A percentile compares a stretch with the other conserved stretches of the same genome.
These are phyloP conservation scores for Conchocele bisecta DNA, from an alignment of 2,888 invertebrate genomes.

Conservation along the genomic window DNA sequence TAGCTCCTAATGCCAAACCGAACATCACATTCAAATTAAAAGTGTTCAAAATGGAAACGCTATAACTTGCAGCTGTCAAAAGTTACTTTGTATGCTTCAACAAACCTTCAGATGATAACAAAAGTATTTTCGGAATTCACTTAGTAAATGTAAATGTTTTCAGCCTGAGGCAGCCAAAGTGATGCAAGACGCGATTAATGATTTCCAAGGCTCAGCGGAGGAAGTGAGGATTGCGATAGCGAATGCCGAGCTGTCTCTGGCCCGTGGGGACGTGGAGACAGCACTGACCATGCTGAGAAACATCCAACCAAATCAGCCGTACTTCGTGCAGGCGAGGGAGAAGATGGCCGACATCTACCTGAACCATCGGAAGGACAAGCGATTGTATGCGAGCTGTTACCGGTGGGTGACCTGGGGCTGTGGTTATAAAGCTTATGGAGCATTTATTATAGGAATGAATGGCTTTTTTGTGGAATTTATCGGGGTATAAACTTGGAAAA, in stretches of 20 bases:
- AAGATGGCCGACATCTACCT: constrained; percentile 94
- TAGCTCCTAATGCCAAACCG: no score
- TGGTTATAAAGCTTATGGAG: no score
- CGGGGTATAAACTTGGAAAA: no score
- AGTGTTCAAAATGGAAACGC: no score
- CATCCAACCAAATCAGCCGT: constrained; percentile 91
- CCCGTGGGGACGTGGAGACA: constrained; percentile 90
- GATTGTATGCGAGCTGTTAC: constrained; percentile 93
- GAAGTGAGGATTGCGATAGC: constrained; percentile 93
- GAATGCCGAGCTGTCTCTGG: constrained; percentile 92
- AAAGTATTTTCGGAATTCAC: no score
- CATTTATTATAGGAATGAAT: no score
- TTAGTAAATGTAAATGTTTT: no score
- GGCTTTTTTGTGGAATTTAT: no score
- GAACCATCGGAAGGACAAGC: constrained; percentile 92
- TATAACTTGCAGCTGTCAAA: no score
- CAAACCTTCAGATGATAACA: no score
- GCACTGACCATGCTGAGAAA: constrained; percentile 91
- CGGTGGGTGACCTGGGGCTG: constrained; percentile 80
- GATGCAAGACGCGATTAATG: constrained; percentile 87
- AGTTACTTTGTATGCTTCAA: no score
- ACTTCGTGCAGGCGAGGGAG: constrained; percentile 89
- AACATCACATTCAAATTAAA: no score
- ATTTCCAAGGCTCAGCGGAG: constrained; percentile 89
- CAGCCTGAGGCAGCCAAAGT: constrained; percentile 90